A percentile compares a stretch with the other conserved stretches of the same genome.
Conservation (phyloP, 2,113 vertebrate genomes). For the Psilopsiagon aurifrons region DNA sequence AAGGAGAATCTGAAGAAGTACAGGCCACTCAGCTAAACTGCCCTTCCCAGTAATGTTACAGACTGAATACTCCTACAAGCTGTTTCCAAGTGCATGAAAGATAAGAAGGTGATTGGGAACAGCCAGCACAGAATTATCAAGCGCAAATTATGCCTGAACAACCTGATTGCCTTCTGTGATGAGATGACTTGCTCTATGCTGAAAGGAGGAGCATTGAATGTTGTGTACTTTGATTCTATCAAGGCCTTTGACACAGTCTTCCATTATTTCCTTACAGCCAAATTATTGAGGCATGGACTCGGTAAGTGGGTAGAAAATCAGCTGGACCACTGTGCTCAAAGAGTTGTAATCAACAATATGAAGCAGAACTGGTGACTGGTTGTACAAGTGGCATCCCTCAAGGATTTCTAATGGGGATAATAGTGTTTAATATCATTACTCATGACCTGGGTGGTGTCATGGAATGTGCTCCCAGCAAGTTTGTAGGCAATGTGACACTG, state of each 20-base stretch:
- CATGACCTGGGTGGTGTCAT: not conserved
- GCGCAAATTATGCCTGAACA: slow-evolving; percentile 33
- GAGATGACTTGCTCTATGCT: not conserved
- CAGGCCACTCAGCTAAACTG: not conserved
- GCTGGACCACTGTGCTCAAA: not conserved
- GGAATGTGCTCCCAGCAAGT: not conserved
- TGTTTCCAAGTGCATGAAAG: not conserved
- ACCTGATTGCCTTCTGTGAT: slow-evolving; percentile 33
- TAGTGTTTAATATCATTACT: not conserved
- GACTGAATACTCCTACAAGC: not conserved
- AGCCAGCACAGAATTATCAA: not conserved
- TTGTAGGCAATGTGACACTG: not conserved
- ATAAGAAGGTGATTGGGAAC: not conserved
- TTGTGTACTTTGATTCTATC: slow-evolving; percentile 8
- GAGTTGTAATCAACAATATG: not conserved
- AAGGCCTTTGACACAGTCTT: slow-evolving; percentile 2
- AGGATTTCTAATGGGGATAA: not conserved
- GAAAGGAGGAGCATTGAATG: not conserved
- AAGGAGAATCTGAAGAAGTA: not conserved
- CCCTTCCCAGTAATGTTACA: not conserved
- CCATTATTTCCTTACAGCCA: slow-evolving; percentile 4
- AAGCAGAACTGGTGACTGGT: not conserved
- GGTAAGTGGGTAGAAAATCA: slow-evolving; percentile 15
- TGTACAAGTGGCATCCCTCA: not conserved
- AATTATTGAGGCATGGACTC: not conserved